Percentiles rank a stretch among this genome's conserved stretches.
phyloP scores from a whole-genome alignment of 2,797 vertebrate genomes.

The Kryptolebias ocellatus region DNA sequence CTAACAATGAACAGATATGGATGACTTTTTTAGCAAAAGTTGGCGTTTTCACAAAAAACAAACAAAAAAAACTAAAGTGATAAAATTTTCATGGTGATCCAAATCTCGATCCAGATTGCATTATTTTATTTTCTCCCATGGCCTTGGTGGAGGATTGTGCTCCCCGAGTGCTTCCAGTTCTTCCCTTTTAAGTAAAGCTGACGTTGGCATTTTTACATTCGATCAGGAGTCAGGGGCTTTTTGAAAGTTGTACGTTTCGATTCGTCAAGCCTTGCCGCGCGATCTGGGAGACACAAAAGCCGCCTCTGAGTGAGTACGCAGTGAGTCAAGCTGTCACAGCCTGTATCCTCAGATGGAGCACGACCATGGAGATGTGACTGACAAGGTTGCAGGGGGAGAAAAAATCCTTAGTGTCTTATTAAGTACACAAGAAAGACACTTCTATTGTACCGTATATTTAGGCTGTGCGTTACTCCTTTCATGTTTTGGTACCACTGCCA shows the following conservation, averaged over 20 bases:
- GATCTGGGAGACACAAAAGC: background rate
- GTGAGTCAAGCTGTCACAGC: conserved; percentile 9
- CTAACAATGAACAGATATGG: too few relatives aligned
- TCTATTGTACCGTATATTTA: conserved; percentile 1
- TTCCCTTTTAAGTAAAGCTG: background rate
- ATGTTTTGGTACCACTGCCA: background rate
- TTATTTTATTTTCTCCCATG: too few relatives aligned
- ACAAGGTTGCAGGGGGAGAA: conserved; percentile 2
- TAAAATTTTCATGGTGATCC: too few relatives aligned
- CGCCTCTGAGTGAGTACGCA: conserved; percentile 1
- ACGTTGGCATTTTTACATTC: background rate
- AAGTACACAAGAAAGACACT: conserved; percentile 2
- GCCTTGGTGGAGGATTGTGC: too few relatives aligned
- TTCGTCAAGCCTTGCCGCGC: background rate
- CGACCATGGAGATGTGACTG: conserved; percentile 4
- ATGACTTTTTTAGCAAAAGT: too few relatives aligned
- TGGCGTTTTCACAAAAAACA: too few relatives aligned
- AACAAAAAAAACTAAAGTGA: too few relatives aligned
- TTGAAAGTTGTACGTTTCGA: background rate
- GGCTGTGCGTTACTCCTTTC: background rate
- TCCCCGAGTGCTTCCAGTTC: too few relatives aligned
- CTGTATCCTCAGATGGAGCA: conserved; percentile 13
- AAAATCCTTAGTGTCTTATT: conserved; percentile 7
- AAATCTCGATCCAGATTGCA: too few relatives aligned
- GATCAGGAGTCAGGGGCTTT: background rate